These are phyloP conservation scores for Bactericera cockerelli DNA, from an alignment of 1,140 invertebrate species.

Conservation along the genomic window DNA sequence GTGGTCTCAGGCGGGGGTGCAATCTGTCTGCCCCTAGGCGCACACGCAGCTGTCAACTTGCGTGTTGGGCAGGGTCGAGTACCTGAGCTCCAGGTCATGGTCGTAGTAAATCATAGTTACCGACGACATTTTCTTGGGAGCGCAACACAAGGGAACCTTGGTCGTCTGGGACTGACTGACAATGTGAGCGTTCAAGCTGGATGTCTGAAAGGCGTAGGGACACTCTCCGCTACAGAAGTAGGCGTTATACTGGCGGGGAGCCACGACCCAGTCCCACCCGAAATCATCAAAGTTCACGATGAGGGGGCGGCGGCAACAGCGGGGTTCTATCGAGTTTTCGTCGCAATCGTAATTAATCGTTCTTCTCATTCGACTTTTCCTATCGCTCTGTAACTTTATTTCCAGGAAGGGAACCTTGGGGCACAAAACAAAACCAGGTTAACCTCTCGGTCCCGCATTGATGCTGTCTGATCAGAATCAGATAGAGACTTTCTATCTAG, in stretches of 20 bases:
- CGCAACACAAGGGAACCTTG: conserved; percentile 55
- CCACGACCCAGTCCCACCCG: conserved; percentile 97
- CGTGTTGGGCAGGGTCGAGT: conserved; percentile 75
- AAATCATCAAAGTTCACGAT: conserved; percentile 92
- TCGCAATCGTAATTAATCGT: conserved; percentile 35
- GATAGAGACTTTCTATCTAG: too few relatives aligned
- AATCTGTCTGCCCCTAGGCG: neutral
- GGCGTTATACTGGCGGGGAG: conserved; percentile 86
- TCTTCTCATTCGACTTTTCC: conserved; percentile 5
- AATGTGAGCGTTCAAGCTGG: neutral
- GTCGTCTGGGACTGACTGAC: conserved; percentile 1
- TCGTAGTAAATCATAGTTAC: conserved; percentile 86
- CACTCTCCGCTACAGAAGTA: conserved; percentile 95
- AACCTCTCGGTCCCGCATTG: neutral
- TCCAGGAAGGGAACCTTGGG: neutral
- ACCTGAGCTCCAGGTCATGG: conserved; percentile 67
- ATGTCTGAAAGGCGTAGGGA: conserved; percentile 42
- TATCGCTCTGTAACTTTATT: neutral
- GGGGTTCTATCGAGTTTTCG: conserved; percentile 54
- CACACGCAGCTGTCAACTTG: conserved; percentile 80
- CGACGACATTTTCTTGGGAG: conserved; percentile 66
- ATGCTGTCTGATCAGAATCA: too few relatives aligned
- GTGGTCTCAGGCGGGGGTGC: neutral
- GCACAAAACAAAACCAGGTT: conserved; percentile 4
- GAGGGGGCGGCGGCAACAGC: conserved; percentile 79